These are phyloP conservation scores for Stratiomys singularior DNA, from an alignment of 2,888 invertebrate species.

Conservation along the genomic window DNA sequence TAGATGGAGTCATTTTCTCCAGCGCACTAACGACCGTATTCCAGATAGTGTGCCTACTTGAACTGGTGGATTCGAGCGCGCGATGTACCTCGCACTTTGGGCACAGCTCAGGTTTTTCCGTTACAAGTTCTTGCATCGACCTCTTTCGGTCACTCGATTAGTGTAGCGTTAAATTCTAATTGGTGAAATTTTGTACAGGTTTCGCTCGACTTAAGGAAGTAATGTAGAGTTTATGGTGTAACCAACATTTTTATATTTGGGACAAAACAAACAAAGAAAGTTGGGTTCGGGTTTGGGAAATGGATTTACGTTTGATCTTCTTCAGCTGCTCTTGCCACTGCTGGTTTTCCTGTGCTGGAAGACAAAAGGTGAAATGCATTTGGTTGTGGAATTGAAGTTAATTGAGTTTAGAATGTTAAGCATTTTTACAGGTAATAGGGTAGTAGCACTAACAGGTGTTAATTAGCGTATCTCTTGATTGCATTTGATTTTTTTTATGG, in stretches of 20 bases:
- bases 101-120: constrained; percentile 29
- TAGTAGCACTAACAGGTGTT: constrained; percentile 2
- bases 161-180: constrained; percentile 33
- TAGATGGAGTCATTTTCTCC: constrained; percentile 23
- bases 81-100: constrained; percentile 20
- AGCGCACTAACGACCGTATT: background rate
- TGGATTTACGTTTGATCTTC: background rate
- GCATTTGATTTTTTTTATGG: no score
- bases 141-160: constrained; percentile 33
- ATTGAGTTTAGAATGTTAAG: background rate
- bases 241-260: background rate
- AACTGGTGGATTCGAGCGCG: background rate
- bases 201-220: constrained; percentile 15
- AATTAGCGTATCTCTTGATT: background rate
- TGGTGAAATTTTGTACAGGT: constrained; percentile 39
- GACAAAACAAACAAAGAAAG: constrained; percentile 11
- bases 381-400: background rate
- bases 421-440: background rate
- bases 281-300: background rate
- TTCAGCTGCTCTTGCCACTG: no score
- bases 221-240: background rate
- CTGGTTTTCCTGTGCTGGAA: background rate
- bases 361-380: background rate
- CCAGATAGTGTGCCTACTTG: background rate
- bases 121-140: constrained; percentile 31